Evolutionary conservation across 2,113 vertebrate species (phyloP).

Genomic region (Tragelaphus buxtoni): DNA sequence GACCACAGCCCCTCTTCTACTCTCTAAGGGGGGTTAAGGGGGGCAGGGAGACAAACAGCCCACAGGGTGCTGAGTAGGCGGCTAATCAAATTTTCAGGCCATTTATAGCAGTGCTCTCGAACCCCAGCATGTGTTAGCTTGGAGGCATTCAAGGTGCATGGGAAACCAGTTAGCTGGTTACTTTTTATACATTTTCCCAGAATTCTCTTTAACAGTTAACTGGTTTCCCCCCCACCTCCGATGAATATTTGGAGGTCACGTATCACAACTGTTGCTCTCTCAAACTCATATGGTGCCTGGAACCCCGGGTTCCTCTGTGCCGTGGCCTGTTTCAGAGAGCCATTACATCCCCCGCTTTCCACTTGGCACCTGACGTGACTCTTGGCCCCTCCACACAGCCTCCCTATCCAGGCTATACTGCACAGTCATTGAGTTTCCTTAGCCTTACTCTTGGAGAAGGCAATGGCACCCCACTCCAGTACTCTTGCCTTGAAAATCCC

Average conservation of each 20-base stretch:
- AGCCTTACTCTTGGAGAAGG: neutral
- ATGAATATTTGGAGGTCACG: neutral
- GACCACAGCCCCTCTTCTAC: neutral
- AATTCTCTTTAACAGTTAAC: neutral
- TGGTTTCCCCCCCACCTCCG: neutral
- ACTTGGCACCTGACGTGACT: neutral
- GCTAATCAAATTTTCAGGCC: neutral
- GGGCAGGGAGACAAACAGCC: neutral
- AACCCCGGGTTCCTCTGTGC: neutral
- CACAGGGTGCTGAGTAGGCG: neutral
- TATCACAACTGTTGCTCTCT: neutral
- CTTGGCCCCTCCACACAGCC: neutral
- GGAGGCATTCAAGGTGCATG: neutral
- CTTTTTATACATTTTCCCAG: neutral
- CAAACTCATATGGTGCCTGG: neutral
- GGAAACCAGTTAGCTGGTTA: neutral
- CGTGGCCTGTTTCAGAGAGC: neutral
- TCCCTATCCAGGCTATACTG: neutral
- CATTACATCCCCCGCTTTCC: neutral
- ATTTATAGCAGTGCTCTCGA: neutral
- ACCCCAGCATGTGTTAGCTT: neutral
- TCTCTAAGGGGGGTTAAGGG: neutral
- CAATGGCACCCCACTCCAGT: too few species aligned
- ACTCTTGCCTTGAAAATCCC: too few species aligned
- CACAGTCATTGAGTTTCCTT: fast-evolving